These are phyloP conservation scores for Podarcis raffonei DNA, from an alignment of 2,113 vertebrate genomes.

Conservation along the genomic window DNA sequence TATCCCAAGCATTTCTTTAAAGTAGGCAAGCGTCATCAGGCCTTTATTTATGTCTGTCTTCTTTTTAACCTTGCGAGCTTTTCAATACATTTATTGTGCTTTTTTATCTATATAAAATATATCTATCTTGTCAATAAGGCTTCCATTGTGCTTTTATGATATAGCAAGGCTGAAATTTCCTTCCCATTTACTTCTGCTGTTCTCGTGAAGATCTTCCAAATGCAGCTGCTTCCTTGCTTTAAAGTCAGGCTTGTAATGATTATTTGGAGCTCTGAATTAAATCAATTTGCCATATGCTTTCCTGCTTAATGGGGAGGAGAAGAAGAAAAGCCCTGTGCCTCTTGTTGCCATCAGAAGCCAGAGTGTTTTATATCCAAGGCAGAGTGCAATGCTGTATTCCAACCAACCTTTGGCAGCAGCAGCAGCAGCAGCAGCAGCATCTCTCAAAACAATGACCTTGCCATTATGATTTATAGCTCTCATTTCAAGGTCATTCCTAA, in stretches of 20 bases:
- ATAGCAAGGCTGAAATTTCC: conserved; percentile 41
- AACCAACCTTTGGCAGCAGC: conserved; percentile 41
- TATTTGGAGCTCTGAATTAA: conserved; percentile 30
- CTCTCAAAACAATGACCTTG: conserved; percentile 66
- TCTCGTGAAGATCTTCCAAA: too few species aligned
- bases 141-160: conserved; percentile 50
- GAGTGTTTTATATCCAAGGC: conserved; percentile 32
- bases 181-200: conserved; percentile 42
- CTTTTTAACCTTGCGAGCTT: conserved; percentile 62
- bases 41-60: conserved; percentile 54
- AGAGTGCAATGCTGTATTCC: conserved; percentile 33
- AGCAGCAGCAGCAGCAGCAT: conserved; percentile 51
- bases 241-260: conserved; percentile 54
- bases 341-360: conserved; percentile 26
- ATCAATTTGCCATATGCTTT: conserved; percentile 43
- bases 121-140: conserved; percentile 10
- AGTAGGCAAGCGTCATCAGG: conserved; percentile 45
- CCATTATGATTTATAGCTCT: conserved; percentile 67
- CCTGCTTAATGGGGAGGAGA: conserved; percentile 26
- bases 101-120: too few species aligned
- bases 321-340: conserved; percentile 22
- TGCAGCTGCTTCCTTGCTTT: conserved; percentile 41
- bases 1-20: conserved; percentile 63
- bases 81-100: conserved; percentile 30
- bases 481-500: conserved; percentile 68